phyloP scores from a whole-genome alignment of 2,113 vertebrate species.

The Uria lomvia region DNA sequence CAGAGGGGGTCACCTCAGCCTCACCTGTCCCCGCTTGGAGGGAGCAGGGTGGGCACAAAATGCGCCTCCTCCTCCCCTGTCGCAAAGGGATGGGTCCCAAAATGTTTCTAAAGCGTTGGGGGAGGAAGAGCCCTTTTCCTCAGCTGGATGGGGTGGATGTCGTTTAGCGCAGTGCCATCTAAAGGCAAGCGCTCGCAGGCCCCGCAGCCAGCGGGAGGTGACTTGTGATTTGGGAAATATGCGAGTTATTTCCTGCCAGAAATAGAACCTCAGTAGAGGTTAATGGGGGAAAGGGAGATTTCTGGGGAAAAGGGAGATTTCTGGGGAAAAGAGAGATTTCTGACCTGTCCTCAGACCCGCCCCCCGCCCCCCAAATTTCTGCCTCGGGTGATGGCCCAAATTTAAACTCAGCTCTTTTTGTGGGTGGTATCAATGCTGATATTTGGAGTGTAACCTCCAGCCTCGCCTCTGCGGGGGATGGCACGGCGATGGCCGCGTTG shows the following conservation, averaged over 20 bases:
- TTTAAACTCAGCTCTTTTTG: not conserved
- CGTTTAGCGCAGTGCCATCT: not conserved
- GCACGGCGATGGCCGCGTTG: accelerated
- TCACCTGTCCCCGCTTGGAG: accelerated
- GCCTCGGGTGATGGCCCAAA: not conserved
- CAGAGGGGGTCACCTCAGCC: not conserved
- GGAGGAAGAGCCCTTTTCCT: not conserved
- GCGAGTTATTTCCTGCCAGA: not conserved
- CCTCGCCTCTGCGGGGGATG: no score
- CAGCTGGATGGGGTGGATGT: not conserved
- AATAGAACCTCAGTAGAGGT: not conserved
- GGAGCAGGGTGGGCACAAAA: not conserved
- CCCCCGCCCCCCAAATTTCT: not conserved
- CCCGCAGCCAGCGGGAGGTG: accelerated
- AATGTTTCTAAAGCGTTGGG: not conserved
- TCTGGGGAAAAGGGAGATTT: not conserved
- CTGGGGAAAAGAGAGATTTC: not conserved
- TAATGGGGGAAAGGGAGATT: not conserved
- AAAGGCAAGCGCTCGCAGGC: not conserved
- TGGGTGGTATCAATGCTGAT: not conserved
- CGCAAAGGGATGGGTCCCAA: not conserved
- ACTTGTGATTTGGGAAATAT: not conserved
- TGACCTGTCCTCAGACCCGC: not conserved
- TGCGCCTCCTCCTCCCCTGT: not conserved
- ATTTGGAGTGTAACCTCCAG: not conserved